These are phyloP conservation scores for Parapsyche elsis DNA, from an alignment of 1,140 invertebrate genomes.

Conservation along the genomic window DNA sequence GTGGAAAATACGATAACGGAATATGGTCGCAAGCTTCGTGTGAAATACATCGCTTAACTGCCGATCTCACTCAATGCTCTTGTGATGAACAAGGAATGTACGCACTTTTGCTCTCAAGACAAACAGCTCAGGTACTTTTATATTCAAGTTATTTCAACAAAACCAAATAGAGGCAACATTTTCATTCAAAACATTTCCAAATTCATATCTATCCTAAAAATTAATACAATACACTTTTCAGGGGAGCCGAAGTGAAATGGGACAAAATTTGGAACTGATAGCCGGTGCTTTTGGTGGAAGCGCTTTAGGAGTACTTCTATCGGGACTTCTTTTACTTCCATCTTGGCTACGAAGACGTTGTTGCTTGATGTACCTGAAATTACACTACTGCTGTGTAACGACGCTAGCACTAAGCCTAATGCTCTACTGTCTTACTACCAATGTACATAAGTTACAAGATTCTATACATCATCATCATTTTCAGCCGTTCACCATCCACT, in stretches of 20 bases:
- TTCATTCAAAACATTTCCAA: too few species aligned
- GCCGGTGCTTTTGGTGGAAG: constrained; percentile 72
- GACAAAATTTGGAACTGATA: constrained; percentile 66
- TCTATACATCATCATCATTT: too few species aligned
- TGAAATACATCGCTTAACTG: constrained; percentile 1
- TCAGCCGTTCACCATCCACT: too few species aligned
- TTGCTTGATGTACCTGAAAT: constrained; percentile 74
- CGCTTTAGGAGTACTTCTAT: constrained; percentile 69
- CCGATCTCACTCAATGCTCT: constrained; percentile 48
- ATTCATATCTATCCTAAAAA: too few species aligned
- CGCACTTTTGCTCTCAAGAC: constrained; percentile 47
- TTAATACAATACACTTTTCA: neutral
- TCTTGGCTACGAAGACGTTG: constrained; percentile 72
- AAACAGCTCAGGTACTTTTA: constrained; percentile 45
- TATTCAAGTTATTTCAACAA: neutral
- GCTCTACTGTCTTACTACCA: constrained; percentile 60
- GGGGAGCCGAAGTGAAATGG: constrained; percentile 8
- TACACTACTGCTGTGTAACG: constrained; percentile 73
- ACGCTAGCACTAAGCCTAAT: constrained; percentile 73
- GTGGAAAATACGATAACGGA: constrained; percentile 47
- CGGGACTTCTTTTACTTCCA: constrained; percentile 66
- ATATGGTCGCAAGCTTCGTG: constrained; percentile 43
- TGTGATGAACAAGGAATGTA: constrained; percentile 53
- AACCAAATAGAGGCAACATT: too few species aligned
- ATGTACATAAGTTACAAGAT: constrained; percentile 41